Evolutionary conservation across 1,140 invertebrate genomes (phyloP), one percentile per base, ranked within the genome.

Genomic region (Glomeris maerens): DNA sequence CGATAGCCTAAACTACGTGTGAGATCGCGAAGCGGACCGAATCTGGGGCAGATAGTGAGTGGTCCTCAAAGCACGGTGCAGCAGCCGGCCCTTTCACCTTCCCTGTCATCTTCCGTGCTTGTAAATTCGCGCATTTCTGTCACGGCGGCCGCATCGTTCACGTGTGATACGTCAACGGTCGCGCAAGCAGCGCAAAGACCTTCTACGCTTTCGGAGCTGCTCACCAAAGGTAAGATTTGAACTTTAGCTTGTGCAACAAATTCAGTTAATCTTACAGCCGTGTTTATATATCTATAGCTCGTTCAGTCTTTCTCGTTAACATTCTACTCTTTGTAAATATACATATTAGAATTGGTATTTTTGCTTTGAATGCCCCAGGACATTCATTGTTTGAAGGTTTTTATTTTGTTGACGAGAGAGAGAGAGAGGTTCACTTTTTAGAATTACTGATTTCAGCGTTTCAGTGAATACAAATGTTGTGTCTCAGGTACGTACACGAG

Each of bases 131-230:
- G n/a, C n/a, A n/a, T n/a, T n/a, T n/a, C n/a, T n/a, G n/a, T n/a
- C n/a, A n/a, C n/a, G n/a, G n/a, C n/a, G n/a, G n/a, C n/a, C 17
- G 31, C 31, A 36, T 36, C 31, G 17, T 10, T 17, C 31, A 36
- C 31, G 17, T 17, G 17, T 10, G 10, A 36, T 17, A 10, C 31
- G 10, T 10, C 17, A 10, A 10, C 31, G 17, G 17, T 36, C 17
- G 31, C 31, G 17, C 31, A 10, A 36, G 31, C 31, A 10, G 10
- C 31, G 10, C 10, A 10, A 36, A 17, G 17, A 5, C 53, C 59
- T 40, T 42, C 57, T 36, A 51, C 54, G 42, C 68, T 81, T 25
- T 76, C 78, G 28, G 77, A 80, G 57, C 67, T 81, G 52, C 71
- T 81, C 49, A 78, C 75, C 2, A 56, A 60, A 58, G 61, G 65